Evolutionary conservation across 1,140 invertebrate genomes (phyloP).

Genomic region (Ephestia elutella): DNA sequence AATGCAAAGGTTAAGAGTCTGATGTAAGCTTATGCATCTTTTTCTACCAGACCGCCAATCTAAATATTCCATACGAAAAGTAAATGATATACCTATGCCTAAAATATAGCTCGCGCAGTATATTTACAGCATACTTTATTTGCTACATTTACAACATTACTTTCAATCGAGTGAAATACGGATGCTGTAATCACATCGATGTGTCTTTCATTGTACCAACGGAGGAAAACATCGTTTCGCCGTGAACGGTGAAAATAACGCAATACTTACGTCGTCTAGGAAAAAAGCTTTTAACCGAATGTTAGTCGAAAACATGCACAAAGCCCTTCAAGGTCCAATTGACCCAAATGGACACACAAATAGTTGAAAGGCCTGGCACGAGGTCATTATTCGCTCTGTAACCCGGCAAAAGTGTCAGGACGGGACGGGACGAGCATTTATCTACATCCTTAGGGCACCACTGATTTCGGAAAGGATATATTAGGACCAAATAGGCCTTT

Average conservation of each 20-base stretch:
- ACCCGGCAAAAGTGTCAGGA: constrained; percentile 60
- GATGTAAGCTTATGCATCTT: too few relatives aligned
- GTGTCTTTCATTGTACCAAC: constrained; percentile 5
- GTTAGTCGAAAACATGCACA: constrained; percentile 49
- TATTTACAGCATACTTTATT: background rate
- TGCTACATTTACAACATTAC: background rate
- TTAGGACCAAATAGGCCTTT: constrained; percentile 47
- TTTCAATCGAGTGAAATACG: background rate
- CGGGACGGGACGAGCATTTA: constrained; percentile 57
- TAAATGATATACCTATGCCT: too few relatives aligned
- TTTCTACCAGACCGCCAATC: too few relatives aligned
- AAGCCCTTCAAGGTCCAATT: constrained; percentile 57
- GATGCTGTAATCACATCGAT: constrained; percentile 1
- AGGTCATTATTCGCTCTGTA: constrained; percentile 65
- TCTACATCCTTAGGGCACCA: constrained; percentile 66
- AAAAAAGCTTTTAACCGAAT: constrained; percentile 55
- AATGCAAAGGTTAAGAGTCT: too few relatives aligned
- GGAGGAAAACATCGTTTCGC: background rate
- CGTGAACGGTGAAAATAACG: constrained; percentile 5
- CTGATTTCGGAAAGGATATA: constrained; percentile 66
- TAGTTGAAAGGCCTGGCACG: constrained; percentile 58
- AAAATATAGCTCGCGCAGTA: too few relatives aligned
- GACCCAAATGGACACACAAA: constrained; percentile 69
- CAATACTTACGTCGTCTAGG: constrained; percentile 19
- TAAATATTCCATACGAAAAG: too few relatives aligned